A percentile compares a stretch with the other conserved stretches of the same genome.
Conservation (phyloP, 2,797 vertebrate species). For the Zenarchopterus dispar region DNA sequence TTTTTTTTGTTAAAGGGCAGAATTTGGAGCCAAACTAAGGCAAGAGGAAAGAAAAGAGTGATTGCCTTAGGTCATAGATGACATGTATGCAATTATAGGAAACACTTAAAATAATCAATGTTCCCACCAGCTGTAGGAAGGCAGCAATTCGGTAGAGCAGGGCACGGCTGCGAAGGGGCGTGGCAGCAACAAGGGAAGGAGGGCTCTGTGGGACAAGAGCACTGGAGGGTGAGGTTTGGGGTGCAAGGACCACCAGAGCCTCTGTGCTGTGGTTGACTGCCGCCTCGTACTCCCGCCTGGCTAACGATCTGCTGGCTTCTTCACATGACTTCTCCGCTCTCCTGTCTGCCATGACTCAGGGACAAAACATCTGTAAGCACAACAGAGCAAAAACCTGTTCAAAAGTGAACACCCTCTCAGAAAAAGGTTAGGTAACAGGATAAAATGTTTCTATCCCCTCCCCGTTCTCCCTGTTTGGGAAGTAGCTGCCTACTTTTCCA, state of each 20-base stretch:
- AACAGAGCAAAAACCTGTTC: not conserved
- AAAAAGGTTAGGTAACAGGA: too few species aligned
- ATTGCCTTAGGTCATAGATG: not conserved
- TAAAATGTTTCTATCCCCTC: too few species aligned
- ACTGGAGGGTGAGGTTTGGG: conserved; percentile 81
- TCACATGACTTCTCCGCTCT: conserved; percentile 99
- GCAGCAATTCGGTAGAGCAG: conserved; percentile 95
- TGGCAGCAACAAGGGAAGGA: conserved; percentile 59
- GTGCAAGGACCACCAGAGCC: conserved; percentile 90
- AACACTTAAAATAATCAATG: not conserved
- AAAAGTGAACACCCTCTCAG: not conserved
- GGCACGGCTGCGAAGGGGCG: conserved; percentile 90
- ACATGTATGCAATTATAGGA: too few species aligned
- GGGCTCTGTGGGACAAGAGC: conserved; percentile 81
- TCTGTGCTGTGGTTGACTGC: conserved; percentile 95
- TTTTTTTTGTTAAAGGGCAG: too few species aligned
- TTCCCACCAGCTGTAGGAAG: conserved; percentile 93
- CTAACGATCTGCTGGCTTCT: conserved; percentile 97
- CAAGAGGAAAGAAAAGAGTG: not conserved
- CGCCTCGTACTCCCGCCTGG: conserved; percentile 94
- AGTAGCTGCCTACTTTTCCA: too few species aligned
- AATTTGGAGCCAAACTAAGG: not conserved
- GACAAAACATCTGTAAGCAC: conserved; percentile 89
- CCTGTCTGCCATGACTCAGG: conserved; percentile 99
- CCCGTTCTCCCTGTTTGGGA: too few species aligned